Evolutionary conservation across 2,888 invertebrate species (phyloP).

Genomic region (Coronaproctus castanopsis): DNA sequence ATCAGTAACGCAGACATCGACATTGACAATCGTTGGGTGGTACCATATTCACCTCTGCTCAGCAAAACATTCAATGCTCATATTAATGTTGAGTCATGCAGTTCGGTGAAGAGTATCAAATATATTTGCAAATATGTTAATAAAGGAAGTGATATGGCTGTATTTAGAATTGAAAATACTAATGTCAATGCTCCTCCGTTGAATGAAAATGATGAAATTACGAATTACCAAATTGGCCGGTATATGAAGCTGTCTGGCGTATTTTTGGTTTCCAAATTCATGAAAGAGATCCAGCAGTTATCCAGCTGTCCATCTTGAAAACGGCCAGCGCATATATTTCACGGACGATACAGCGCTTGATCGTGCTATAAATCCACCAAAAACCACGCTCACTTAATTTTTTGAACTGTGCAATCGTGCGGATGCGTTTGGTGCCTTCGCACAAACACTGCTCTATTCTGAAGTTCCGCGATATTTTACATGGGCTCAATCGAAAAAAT

Average conservation of each 20-base stretch:
- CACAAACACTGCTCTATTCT: constrained; percentile 24
- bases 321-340: constrained; percentile 21
- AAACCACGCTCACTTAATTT: constrained; percentile 23
- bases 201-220: constrained; percentile 19
- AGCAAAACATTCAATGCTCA: constrained; percentile 22
- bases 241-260: constrained; percentile 18
- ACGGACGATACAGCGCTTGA: constrained; percentile 3
- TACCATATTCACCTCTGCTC: constrained; percentile 17
- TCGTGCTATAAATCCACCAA: constrained; percentile 15
- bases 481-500: too few species aligned
- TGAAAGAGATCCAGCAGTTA: constrained; percentile 21
- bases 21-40: constrained; percentile 19
- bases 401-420: constrained; percentile 24
- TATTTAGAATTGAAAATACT: constrained; percentile 12
- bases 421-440: too few species aligned
- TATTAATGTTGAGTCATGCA: constrained; percentile 27
- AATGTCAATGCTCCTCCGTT: too few species aligned
- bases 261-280: constrained; percentile 23
- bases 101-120: constrained; percentile 26
- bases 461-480: constrained; percentile 22
- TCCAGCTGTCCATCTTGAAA: constrained; percentile 22
- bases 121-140: constrained; percentile 25
- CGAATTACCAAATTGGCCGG: constrained; percentile 19
- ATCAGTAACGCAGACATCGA: constrained; percentile 8
- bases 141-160: constrained; percentile 18